A percentile compares a stretch with the other conserved stretches of the same genome.
Conservation (phyloP, 2,113 vertebrate genomes). For the Enhydra lutris region DNA sequence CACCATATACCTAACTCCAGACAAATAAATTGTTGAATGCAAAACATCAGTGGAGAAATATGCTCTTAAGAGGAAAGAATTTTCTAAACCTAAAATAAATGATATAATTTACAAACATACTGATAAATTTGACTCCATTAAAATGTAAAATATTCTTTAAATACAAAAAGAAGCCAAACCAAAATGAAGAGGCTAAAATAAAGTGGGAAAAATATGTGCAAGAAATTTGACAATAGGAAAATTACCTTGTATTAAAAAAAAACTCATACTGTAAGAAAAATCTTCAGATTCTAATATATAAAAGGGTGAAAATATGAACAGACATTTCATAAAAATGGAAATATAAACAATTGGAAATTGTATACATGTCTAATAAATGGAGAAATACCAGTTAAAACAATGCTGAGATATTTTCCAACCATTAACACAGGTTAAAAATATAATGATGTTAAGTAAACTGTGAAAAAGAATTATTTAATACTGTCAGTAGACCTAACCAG, state of each 20-base stretch:
- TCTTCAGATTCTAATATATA: background rate
- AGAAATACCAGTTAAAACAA: background rate
- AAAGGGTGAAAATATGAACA: background rate
- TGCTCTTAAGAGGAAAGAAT: background rate
- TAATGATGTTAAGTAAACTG: background rate
- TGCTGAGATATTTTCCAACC: background rate
- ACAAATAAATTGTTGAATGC: background rate
- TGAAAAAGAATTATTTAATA: background rate
- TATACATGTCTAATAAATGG: background rate
- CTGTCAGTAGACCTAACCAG: background rate
- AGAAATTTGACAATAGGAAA: background rate
- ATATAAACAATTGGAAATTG: background rate
- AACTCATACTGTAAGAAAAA: background rate
- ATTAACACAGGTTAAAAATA: background rate
- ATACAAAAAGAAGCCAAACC: background rate
- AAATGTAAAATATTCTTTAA: constrained; percentile 1
- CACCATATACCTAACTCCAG: background rate
- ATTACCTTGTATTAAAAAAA: background rate
- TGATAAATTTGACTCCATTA: background rate
- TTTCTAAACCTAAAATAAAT: constrained; percentile 15
- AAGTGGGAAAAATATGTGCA: background rate
- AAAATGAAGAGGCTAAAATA: constrained; percentile 19
- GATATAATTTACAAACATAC: constrained; percentile 1
- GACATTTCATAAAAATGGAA: background rate
- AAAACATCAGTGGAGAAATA: constrained; percentile 28